phyloP scores from a whole-genome alignment of 2,888 invertebrate genomes.

The Cheilosia soror region DNA sequence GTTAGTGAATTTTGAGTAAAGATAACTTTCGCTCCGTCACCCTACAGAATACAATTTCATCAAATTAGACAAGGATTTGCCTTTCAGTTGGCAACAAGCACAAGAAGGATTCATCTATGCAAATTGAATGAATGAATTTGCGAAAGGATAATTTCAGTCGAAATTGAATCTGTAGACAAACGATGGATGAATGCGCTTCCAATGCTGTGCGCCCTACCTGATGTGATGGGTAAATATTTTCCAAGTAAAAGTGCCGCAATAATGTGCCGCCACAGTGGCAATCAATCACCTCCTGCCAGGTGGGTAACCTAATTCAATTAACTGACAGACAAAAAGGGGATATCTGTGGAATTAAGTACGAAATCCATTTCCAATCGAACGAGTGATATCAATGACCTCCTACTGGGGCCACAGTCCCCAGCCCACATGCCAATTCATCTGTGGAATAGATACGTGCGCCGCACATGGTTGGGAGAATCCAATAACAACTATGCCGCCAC shows the following conservation, averaged over 20 bases:
- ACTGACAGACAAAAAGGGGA: slow-evolving; percentile 53
- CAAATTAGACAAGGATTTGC: slow-evolving; percentile 49
- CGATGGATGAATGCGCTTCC: slow-evolving; percentile 8
- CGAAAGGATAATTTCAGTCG: slow-evolving; percentile 61
- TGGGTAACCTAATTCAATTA: slow-evolving; percentile 72
- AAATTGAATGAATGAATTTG: slow-evolving; percentile 69
- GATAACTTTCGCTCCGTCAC: slow-evolving; percentile 6
- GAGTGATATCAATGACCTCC: slow-evolving; percentile 45
- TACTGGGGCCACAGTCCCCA: slow-evolving; percentile 33
- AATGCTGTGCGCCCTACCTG: slow-evolving; percentile 30
- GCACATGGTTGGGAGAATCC: slow-evolving; percentile 19
- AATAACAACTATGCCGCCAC: slow-evolving; percentile 31
- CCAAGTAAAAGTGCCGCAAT: slow-evolving; percentile 58
- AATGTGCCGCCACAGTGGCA: slow-evolving; percentile 50
- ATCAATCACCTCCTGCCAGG: slow-evolving; percentile 68
- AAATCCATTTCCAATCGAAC: slow-evolving; percentile 19
- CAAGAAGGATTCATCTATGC: slow-evolving; percentile 50
- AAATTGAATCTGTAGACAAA: slow-evolving; percentile 55
- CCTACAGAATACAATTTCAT: slow-evolving; percentile 14
- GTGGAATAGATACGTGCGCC: slow-evolving; percentile 43
- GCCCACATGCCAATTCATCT: slow-evolving; percentile 53
- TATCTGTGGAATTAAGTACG: slow-evolving; percentile 59
- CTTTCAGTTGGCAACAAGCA: slow-evolving; percentile 16
- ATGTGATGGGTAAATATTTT: slow-evolving; percentile 45
- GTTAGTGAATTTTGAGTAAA: not conserved